Evolutionary conservation across 2,113 vertebrate genomes (phyloP), one percentile per base, ranked within the genome.

Genomic region (Alethe diademata): DNA sequence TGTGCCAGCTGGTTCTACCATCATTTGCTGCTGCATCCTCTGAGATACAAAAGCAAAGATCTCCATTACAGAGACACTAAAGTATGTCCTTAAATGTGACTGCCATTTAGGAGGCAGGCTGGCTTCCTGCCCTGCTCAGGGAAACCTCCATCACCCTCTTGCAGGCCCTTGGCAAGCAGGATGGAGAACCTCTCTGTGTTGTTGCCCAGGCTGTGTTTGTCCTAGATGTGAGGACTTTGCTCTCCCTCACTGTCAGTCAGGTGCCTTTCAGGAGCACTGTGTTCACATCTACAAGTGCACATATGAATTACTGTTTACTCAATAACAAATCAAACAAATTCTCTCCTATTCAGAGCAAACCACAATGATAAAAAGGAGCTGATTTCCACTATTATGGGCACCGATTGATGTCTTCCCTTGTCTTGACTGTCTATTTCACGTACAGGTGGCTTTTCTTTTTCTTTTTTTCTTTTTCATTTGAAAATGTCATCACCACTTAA

Each of bases 401-500:
- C 72, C 42, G 3, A 80, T 71, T 69, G 86, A 89, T 74, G 35
- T 93, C 95, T 86, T 95, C 70, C 88, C 83, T 94, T 95, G 57
- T 82, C 64, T 92, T 92, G 72, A 51, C 64, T 82, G 78, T 92
- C 82, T 97, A 91, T 98, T 97, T 97, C 86, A 94, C 43, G 16
- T 81, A 95, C 97, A 97, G 95, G 97, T 98, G 96, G 94, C 65
- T 90, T 97, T 95, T 88, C 75, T 96, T 69, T 38, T 29, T 86
- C 91, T 16, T 61, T 64, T 57, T 72, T 71, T 71, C 17, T 65
- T 86, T 97, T 95, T 85, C 38, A 71, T 96, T 91, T 92, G 76
- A 88, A 98, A 97, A 97, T 98, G 96, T 97, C 97, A 97, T 95
- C 92, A 15, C 91, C 85, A 88, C 76, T 96, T 98, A 97, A 98